phyloP scores from a whole-genome alignment of 2,113 vertebrate species.

The Pongo abelii region DNA sequence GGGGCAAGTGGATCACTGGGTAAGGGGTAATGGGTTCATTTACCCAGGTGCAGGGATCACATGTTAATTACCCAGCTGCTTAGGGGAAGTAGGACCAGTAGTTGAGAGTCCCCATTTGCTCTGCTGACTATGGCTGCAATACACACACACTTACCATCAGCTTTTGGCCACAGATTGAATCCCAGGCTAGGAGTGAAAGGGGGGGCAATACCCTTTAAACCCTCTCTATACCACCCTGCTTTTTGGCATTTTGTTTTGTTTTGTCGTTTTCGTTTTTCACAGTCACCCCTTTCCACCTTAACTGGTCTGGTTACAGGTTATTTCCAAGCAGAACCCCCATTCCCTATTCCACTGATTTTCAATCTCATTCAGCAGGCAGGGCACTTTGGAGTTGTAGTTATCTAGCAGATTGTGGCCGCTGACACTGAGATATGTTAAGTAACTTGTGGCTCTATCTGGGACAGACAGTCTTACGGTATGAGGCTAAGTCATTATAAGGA shows the following conservation, averaged over 20 bases:
- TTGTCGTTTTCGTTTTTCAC: neutral
- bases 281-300: neutral
- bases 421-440: neutral
- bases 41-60: neutral
- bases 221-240: neutral
- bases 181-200: neutral
- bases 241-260: neutral
- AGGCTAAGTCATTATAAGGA: too few species aligned
- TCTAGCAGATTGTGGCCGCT: neutral
- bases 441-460: neutral
- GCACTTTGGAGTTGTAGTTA: neutral
- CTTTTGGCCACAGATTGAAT: neutral
- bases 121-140: neutral
- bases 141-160: neutral
- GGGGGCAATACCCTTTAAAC: neutral
- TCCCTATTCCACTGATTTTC: fast-evolving
- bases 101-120: neutral
- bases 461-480: too few species aligned
- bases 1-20: neutral
- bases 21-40: neutral
- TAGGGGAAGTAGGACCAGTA: neutral
- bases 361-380: neutral
- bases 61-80: too few species aligned
- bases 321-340: neutral
- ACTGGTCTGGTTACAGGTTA: neutral